These are phyloP conservation scores for Diplogasteroides magnus DNA, from an alignment of 1,140 invertebrate genomes.

Conservation along the genomic window DNA sequence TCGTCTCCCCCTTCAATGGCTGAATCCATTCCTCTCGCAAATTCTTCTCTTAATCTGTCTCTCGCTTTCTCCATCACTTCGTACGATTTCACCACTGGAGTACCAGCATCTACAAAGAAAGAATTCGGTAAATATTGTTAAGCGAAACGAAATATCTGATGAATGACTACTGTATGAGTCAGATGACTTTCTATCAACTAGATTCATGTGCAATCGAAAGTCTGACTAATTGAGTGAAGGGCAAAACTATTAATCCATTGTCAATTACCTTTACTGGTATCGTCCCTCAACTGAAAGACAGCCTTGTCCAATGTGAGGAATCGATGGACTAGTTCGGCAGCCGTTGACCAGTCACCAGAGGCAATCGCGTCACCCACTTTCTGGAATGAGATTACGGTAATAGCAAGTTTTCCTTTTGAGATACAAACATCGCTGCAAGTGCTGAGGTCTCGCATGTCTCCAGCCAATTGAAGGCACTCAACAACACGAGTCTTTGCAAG, in stretches of 20 bases:
- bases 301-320: slow-evolving; percentile 91
- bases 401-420: background rate
- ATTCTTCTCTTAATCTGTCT: slow-evolving; percentile 68
- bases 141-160: background rate
- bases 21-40: slow-evolving; percentile 80
- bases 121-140: slow-evolving; percentile 1
- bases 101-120: slow-evolving; percentile 33
- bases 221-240: too few relatives aligned
- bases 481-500: slow-evolving; percentile 85
- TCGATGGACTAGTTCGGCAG: slow-evolving; percentile 85
- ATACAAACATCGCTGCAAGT: slow-evolving; percentile 56
- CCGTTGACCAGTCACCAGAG: slow-evolving; percentile 75
- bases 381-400: slow-evolving; percentile 69
- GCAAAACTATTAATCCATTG: slow-evolving; percentile 13
- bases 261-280: slow-evolving; percentile 16
- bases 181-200: too few relatives aligned
- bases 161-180: background rate
- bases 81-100: slow-evolving; percentile 49
- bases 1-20: slow-evolving; percentile 79
- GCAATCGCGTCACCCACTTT: slow-evolving; percentile 84
- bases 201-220: too few relatives aligned
- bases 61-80: slow-evolving; percentile 78
- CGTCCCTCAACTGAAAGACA: slow-evolving; percentile 65
- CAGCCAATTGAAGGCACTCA: slow-evolving; percentile 86
- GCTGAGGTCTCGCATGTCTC: slow-evolving; percentile 90